phyloP scores from a whole-genome alignment of 2,113 vertebrate species.

The Aplodontia rufa region DNA sequence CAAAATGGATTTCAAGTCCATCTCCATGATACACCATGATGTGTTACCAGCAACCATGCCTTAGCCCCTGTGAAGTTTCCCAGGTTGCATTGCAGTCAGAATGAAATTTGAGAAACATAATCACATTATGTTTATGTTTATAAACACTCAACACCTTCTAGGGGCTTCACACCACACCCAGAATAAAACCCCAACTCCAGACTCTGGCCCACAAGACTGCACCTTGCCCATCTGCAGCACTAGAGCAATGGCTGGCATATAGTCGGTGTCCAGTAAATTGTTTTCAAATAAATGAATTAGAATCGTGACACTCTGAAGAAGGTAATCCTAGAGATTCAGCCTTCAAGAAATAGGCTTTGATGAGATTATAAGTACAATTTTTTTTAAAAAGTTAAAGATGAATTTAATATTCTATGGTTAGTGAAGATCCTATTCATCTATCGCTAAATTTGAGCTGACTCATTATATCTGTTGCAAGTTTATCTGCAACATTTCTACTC shows the following conservation, averaged over 20 bases:
- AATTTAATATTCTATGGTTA: slow-evolving; percentile 25
- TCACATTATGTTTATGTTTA: neutral
- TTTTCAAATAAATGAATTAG: neutral
- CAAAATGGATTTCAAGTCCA: neutral
- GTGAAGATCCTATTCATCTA: neutral
- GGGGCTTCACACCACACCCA: neutral
- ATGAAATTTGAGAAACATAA: neutral
- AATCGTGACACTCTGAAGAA: slow-evolving; percentile 2
- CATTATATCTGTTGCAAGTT: neutral
- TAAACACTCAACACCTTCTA: neutral
- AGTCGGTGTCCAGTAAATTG: neutral
- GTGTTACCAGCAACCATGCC: too few relatives aligned
- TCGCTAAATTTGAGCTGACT: neutral
- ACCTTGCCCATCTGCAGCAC: neutral
- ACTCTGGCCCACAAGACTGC: neutral
- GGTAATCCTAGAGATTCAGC: neutral
- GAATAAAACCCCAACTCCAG: neutral
- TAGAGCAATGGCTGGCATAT: neutral
- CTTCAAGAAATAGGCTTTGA: neutral
- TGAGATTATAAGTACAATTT: neutral
- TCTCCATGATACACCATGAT: neutral
- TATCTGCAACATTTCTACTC: neutral
- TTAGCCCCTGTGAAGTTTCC: neutral
- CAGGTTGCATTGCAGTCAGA: neutral
- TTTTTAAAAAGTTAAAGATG: slow-evolving; percentile 1